Evolutionary conservation across 2,113 vertebrate genomes (phyloP).

Genomic region (Probosciger aterrimus): DNA sequence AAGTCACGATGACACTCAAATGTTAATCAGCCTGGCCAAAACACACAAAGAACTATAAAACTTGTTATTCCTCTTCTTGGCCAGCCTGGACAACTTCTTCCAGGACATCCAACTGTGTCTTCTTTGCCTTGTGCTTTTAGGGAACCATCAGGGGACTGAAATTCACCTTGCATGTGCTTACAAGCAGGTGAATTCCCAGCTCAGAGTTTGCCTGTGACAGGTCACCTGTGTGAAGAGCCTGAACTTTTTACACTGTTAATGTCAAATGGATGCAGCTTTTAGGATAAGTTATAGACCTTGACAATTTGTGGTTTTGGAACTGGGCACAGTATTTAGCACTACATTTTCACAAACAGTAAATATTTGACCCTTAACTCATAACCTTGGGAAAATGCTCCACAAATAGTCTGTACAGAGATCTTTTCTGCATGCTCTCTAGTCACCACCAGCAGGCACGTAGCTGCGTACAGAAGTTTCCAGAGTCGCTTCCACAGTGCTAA

Average conservation of each 20-base stretch:
- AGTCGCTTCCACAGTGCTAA: not conserved
- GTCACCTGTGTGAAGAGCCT: not conserved
- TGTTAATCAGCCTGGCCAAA: slow-evolving; percentile 18
- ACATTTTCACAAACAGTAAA: not conserved
- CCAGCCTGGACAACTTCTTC: not conserved
- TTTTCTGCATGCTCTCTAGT: not conserved
- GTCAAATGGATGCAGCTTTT: not conserved
- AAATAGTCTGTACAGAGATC: not conserved
- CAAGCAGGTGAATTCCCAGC: not conserved
- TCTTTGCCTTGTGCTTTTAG: not conserved
- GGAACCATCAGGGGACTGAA: not conserved
- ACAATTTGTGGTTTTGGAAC: not conserved
- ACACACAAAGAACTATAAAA: not conserved
- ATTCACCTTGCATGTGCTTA: not conserved
- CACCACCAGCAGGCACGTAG: not conserved
- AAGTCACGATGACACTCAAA: not conserved
- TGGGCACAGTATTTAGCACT: not conserved
- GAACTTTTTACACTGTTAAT: not conserved
- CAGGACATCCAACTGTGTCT: not conserved
- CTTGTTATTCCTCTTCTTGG: not conserved
- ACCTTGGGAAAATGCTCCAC: not conserved
- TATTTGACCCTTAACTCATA: slow-evolving; percentile 9
- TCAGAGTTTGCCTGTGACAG: rapidly evolving
- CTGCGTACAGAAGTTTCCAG: not conserved
- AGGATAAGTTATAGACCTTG: not conserved